Evolutionary conservation across 2,113 vertebrate genomes (phyloP), one percentile per base, ranked within the genome.

Genomic region (Electrona antarctica): DNA sequence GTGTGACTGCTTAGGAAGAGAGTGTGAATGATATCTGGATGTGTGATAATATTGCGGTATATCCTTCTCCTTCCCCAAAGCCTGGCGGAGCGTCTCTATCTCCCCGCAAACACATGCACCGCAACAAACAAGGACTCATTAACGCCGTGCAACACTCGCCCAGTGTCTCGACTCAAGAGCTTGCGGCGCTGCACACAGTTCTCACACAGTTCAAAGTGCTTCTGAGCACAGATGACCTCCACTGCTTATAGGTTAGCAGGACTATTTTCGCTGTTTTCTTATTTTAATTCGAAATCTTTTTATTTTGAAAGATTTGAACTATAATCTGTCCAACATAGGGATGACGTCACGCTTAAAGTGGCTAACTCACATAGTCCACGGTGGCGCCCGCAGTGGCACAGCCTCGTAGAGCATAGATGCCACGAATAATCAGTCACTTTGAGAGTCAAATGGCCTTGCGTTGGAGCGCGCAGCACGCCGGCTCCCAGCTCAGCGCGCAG

Each of bases 91-190:
- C 57, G 11, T 29, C 48, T 84, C 65, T 88, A 85, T 89, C 86
- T 86, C 72, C 54, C 64, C 61, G 65, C 57, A 62, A 79, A 85
- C 85, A 87, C 21, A 21, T 21, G 84, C 66, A 83, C 77, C 61
- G 49, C 62, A 60, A 69, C 73, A 86, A 74, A 90, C 84, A 90
- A 83, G 86, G 79, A 74, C 56, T 85, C 78, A 87, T 87, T 84
- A 84, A 81, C 77, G 79, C n/a, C 7, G 12, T 64, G 54, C 56
- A 21, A 45, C 57, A 60, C 57, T 46, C n/a, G 21, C 78, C 45
- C 67, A 46, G 74, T 65, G 71, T 78, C 21, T 21, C 78, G 64
- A 71, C 74, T 13, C 7, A 41, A 70, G 52, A 77, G 81, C 78
- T 71, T 41, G 33, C 33, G 49, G 76, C 66, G 74, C 64, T 57